A percentile compares a stretch with the other conserved stretches of the same genome.
Conservation (phyloP, 2,797 vertebrate species). For the Micrastur ruficollis region DNA sequence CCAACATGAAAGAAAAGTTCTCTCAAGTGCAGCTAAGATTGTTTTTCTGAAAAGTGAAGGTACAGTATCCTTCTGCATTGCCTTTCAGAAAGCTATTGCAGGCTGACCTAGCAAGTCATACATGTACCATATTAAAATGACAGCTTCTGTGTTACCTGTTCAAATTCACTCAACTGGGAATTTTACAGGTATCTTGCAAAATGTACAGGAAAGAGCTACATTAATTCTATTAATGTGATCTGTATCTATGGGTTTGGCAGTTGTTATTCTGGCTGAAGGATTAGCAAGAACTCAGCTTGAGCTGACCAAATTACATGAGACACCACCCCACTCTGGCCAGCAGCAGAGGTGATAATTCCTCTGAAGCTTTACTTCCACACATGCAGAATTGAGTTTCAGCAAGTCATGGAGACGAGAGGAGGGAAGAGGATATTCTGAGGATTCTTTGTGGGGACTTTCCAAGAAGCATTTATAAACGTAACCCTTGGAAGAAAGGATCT, state of each 20-base stretch:
- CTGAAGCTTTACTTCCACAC: not conserved
- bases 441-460: not conserved
- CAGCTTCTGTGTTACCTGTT: not conserved
- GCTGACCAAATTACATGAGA: not conserved
- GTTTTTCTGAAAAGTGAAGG: not conserved
- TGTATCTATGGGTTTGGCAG: not conserved
- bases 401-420: not conserved
- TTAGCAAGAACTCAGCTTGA: not conserved
- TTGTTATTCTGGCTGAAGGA: not conserved
- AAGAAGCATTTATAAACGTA: not conserved
- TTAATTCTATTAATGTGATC: not conserved
- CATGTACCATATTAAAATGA: not conserved
- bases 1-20: not conserved
- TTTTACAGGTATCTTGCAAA: not conserved
- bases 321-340: fast-evolving
- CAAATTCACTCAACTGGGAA: not conserved
- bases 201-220: not conserved
- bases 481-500: not conserved
- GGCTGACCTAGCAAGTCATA: not conserved
- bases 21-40: not conserved
- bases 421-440: not conserved
- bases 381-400: not conserved
- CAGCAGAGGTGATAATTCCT: not conserved
- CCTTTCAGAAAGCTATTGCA: not conserved
- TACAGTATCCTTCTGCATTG: not conserved